A percentile compares a stretch with the other conserved stretches of the same genome.
Conservation (phyloP, 1,140 invertebrate genomes). For the Oscheius sp. region DNA sequence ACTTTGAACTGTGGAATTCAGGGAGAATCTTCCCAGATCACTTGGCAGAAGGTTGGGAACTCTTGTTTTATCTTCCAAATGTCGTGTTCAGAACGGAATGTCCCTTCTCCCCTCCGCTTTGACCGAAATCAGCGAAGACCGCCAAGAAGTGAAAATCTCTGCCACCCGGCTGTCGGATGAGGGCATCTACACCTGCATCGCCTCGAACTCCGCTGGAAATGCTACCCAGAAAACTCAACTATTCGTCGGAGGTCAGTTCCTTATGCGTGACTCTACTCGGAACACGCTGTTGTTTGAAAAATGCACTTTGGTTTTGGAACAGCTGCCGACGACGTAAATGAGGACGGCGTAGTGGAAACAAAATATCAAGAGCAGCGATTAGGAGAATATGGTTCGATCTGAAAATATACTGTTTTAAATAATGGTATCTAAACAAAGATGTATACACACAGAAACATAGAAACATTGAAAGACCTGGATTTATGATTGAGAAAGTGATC, state of each 20-base stretch:
- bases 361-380: too few species aligned
- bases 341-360: too few species aligned
- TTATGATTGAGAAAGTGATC: too few species aligned
- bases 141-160: slow-evolving; percentile 52
- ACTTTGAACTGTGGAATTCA: slow-evolving; percentile 46
- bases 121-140: slow-evolving; percentile 9
- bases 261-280: too few species aligned
- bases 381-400: too few species aligned
- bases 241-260: slow-evolving; percentile 52
- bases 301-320: too few species aligned
- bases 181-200: slow-evolving; percentile 62
- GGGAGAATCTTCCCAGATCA: slow-evolving; percentile 39
- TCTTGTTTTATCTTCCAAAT: neutral
- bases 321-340: too few species aligned
- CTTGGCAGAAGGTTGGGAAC: slow-evolving; percentile 42
- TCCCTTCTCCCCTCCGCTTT: slow-evolving; percentile 14
- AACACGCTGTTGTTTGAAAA: too few species aligned
- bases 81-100: slow-evolving; percentile 25
- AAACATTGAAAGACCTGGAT: too few species aligned
- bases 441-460: too few species aligned
- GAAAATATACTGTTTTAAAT: too few species aligned
- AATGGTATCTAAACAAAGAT: too few species aligned
- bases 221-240: slow-evolving; percentile 36
- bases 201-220: slow-evolving; percentile 58
- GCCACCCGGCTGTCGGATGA: slow-evolving; percentile 51